These are phyloP conservation scores for Philaenus spumarius DNA, from an alignment of 1,140 invertebrate genomes.

Conservation along the genomic window DNA sequence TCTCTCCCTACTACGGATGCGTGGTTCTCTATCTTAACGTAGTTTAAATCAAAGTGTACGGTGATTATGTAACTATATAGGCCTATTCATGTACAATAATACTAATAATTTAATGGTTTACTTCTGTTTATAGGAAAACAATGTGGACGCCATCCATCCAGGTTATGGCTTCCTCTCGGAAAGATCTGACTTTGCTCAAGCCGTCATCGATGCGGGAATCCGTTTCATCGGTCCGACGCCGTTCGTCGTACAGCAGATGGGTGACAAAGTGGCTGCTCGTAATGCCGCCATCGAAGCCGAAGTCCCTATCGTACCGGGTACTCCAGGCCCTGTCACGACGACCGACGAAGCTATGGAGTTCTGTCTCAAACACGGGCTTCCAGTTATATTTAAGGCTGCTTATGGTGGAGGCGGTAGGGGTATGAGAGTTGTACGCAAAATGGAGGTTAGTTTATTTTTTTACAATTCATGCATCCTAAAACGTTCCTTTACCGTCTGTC, in stretches of 20 bases:
- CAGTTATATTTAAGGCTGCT: constrained; percentile 98
- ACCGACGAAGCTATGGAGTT: constrained; percentile 88
- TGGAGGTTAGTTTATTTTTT: constrained; percentile 72
- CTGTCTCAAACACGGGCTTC: constrained; percentile 87
- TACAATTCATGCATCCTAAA: no score
- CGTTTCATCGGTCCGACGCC: constrained; percentile 94
- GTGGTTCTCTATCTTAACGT: no score
- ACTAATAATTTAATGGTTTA: no score
- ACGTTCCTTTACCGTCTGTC: no score
- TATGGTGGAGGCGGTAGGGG: constrained; percentile 97
- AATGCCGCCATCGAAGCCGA: constrained; percentile 83
- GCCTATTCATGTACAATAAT: no score
- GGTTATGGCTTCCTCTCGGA: constrained; percentile 98
- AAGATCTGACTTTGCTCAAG: constrained; percentile 93
- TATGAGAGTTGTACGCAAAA: constrained; percentile 92
- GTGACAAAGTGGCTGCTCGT: constrained; percentile 92
- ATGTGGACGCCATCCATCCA: constrained; percentile 97
- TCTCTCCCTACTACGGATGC: no score
- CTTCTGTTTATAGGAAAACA: constrained; percentile 61
- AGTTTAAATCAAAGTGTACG: no score
- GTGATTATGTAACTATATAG: no score
- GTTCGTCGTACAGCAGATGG: constrained; percentile 93
- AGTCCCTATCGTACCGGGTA: constrained; percentile 86
- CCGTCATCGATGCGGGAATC: constrained; percentile 86
- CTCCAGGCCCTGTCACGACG: constrained; percentile 80